Conservation (phyloP, 2,797 vertebrate species). For the Halcyon leucocephala region DNA sequence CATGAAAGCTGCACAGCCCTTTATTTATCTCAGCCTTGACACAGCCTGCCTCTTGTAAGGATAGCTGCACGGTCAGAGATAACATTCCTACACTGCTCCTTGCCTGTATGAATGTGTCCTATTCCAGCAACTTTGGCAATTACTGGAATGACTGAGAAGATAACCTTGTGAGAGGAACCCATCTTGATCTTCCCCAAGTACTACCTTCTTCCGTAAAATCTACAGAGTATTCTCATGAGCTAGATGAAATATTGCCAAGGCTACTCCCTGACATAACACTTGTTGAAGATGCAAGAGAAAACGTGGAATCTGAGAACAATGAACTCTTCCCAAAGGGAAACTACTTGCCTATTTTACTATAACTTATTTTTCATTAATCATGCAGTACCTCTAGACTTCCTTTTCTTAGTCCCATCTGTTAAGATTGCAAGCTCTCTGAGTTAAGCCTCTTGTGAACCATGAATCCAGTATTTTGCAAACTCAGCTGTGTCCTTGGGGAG, state of each 20-base stretch:
- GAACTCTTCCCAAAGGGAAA: background rate
- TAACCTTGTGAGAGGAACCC: background rate
- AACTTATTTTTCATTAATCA: background rate
- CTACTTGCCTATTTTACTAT: background rate
- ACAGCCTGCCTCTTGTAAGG: constrained; percentile 4
- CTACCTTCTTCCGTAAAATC: background rate
- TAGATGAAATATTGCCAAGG: background rate
- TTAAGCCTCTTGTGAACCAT: background rate
- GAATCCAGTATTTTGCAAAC: background rate
- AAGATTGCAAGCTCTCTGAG: background rate
- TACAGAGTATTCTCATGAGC: background rate
- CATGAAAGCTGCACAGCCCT: constrained; percentile 6
- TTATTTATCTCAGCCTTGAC: constrained; percentile 18
- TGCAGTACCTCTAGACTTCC: background rate
- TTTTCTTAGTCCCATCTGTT: background rate
- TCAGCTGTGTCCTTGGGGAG: background rate
- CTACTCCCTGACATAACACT: background rate
- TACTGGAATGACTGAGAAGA: background rate
- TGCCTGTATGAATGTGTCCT: background rate
- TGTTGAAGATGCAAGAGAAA: background rate
- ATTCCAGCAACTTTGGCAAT: background rate
- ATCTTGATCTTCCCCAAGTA: background rate
- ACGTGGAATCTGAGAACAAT: background rate
- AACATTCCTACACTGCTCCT: background rate
- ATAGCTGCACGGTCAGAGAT: background rate